phyloP scores from a whole-genome alignment of 53 echinoderm and acorn worm species.

The Astropecten irregularis region DNA sequence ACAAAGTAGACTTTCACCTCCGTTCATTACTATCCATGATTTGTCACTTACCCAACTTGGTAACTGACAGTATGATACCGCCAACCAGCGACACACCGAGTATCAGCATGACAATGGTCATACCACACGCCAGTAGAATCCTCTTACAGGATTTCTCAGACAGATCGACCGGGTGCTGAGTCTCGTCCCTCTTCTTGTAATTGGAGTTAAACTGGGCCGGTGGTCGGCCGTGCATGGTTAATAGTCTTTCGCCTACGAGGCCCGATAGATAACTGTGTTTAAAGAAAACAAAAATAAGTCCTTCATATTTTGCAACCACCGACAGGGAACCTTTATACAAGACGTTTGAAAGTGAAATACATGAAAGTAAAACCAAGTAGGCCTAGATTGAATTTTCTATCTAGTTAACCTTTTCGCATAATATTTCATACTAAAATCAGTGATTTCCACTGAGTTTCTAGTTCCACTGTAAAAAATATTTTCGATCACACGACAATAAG shows the following conservation, averaged over 20 bases:
- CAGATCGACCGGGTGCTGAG: not conserved
- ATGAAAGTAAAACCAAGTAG: not conserved
- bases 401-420: too few species aligned
- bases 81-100: slow-evolving; percentile 20
- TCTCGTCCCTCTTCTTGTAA: slow-evolving; percentile 11
- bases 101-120: slow-evolving; percentile 28
- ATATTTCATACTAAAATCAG: too few species aligned
- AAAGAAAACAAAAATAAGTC: not conserved
- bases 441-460: too few species aligned
- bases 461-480: too few species aligned
- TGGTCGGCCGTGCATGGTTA: slow-evolving; percentile 39
- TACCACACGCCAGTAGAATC: slow-evolving; percentile 27
- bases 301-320: too few species aligned
- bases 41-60: slow-evolving; percentile 21
- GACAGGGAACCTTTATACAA: too few species aligned
- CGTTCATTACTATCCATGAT: too few species aligned
- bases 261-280: slow-evolving; percentile 16
- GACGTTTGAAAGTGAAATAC: too few species aligned
- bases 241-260: not conserved
- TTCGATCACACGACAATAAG: too few species aligned
- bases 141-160: slow-evolving; percentile 26
- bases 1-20: too few species aligned
- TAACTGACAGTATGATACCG: slow-evolving; percentile 11
- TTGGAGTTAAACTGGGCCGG: slow-evolving; percentile 28
- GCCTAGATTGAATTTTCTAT: too few species aligned